Evolutionary conservation across 2,113 vertebrate genomes (phyloP).

Genomic region (Pholis gunnellus): DNA sequence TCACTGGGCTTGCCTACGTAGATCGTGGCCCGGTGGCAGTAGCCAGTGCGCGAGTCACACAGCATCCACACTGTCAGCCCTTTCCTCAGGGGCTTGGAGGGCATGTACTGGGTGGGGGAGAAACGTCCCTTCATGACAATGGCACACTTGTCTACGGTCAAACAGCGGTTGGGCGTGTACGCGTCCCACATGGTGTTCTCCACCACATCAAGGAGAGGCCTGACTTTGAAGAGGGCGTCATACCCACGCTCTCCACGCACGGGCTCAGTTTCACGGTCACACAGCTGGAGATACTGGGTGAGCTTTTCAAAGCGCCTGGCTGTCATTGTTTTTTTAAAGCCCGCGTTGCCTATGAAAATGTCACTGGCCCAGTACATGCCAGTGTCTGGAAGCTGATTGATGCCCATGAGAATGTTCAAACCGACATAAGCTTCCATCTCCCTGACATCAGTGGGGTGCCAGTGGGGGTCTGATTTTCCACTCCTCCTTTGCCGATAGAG

Average conservation of each 20-base stretch:
- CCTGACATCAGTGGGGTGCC: slow-evolving; percentile 86
- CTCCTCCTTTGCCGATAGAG: slow-evolving; percentile 87
- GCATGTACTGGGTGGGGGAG: slow-evolving; percentile 85
- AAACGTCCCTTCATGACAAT: slow-evolving; percentile 83
- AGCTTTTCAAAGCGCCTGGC: slow-evolving; percentile 86
- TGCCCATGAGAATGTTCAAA: slow-evolving; percentile 87
- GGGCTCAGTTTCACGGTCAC: slow-evolving; percentile 82
- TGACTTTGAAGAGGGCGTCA: slow-evolving; percentile 86
- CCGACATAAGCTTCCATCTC: slow-evolving; percentile 87
- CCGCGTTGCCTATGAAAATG: slow-evolving; percentile 87
- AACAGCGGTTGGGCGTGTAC: slow-evolving; percentile 84
- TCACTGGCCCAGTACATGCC: slow-evolving; percentile 89
- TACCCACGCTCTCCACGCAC: slow-evolving; percentile 84
- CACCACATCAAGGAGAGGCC: slow-evolving; percentile 85
- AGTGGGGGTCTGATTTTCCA: slow-evolving; percentile 86
- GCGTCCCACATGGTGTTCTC: slow-evolving; percentile 87
- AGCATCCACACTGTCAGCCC: slow-evolving; percentile 88
- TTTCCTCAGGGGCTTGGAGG: slow-evolving; percentile 84
- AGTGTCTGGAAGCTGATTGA: slow-evolving; percentile 87
- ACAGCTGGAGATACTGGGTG: slow-evolving; percentile 86
- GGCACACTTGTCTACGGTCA: slow-evolving; percentile 84
- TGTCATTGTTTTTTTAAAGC: slow-evolving; percentile 88
- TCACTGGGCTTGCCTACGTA: slow-evolving; percentile 79
- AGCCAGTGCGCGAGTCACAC: slow-evolving; percentile 86
- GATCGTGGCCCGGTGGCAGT: slow-evolving; percentile 85